Conservation (phyloP, 2,888 invertebrate species). For the Myopa testacea region DNA sequence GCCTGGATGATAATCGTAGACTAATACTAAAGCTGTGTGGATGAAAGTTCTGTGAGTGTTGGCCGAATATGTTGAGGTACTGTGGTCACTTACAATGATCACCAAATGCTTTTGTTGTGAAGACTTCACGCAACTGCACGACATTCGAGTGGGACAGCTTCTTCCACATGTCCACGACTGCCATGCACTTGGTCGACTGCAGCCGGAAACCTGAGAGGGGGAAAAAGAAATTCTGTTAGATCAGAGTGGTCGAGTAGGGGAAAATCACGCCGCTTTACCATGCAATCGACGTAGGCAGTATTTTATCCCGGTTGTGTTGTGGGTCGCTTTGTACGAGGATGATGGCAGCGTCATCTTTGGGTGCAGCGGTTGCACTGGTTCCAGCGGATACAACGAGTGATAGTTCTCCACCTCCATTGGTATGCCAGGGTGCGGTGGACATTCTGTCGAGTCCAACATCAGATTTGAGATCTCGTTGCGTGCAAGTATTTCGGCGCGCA, state of each 20-base stretch:
- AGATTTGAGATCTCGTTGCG: constrained; percentile 70
- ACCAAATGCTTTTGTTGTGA: constrained; percentile 95
- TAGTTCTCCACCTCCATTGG: constrained; percentile 93
- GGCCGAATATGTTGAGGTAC: not conserved
- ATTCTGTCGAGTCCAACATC: constrained; percentile 77
- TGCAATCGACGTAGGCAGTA: constrained; percentile 91
- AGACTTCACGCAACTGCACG: constrained; percentile 90
- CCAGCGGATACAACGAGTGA: constrained; percentile 87
- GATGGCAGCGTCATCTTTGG: constrained; percentile 81
- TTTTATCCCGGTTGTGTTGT: constrained; percentile 85
- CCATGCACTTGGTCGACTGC: constrained; percentile 85
- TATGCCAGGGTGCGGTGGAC: constrained; percentile 69
- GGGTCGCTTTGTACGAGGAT: constrained; percentile 90
- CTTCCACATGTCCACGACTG: constrained; percentile 93
- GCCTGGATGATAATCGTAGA: constrained; percentile 95
- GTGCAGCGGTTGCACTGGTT: constrained; percentile 72
- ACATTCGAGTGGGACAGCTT: constrained; percentile 95
- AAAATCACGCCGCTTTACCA: constrained; percentile 69
- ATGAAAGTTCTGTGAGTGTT: not conserved
- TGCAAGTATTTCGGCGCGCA: constrained; percentile 71
- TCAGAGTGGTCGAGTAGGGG: not conserved
- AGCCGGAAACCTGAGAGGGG: constrained; percentile 77
- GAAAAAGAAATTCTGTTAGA: not conserved
- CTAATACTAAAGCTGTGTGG: constrained; percentile 85
- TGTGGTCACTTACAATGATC: constrained; percentile 85